A percentile compares a stretch with the other conserved stretches of the same genome.
phyloP scores from a whole-genome alignment of 2,888 invertebrate genomes.

The Phyllotreta cruciferae region DNA sequence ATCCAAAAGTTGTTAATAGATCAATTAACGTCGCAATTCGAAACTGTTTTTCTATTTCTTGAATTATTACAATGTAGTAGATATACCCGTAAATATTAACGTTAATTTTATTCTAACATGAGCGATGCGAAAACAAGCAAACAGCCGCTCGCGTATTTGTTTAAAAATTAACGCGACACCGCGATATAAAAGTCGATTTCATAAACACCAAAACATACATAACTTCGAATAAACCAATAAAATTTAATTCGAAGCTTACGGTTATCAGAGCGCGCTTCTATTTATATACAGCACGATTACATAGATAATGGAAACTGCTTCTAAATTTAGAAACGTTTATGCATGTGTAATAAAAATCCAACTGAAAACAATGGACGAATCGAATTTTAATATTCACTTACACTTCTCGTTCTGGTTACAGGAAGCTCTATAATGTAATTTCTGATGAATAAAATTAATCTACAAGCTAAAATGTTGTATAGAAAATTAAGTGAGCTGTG shows the following conservation, averaged over 20 bases:
- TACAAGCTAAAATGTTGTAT: too few species aligned
- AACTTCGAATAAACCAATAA: conserved; percentile 21
- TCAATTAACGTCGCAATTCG: too few species aligned
- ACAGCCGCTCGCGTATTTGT: conserved; percentile 3
- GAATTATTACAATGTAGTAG: too few species aligned
- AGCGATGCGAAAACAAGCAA: conserved; percentile 5
- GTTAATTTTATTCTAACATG: neutral
- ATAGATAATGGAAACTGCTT: conserved; percentile 37
- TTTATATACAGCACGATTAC: conserved; percentile 38
- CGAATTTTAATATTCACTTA: conserved; percentile 9
- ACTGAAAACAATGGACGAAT: conserved; percentile 17
- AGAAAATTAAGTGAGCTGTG: too few species aligned
- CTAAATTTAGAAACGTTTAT: conserved; percentile 38
- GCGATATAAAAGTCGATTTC: conserved; percentile 16
- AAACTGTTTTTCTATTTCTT: too few species aligned
- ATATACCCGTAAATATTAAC: too few species aligned
- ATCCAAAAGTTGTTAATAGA: too few species aligned
- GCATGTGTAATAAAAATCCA: conserved; percentile 13
- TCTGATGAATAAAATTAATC: too few species aligned
- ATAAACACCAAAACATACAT: conserved; percentile 7
- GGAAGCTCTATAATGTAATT: too few species aligned
- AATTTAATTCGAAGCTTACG: conserved; percentile 19
- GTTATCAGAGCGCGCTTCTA: conserved; percentile 29
- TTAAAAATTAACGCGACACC: conserved; percentile 15
- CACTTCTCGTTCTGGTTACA: neutral